These are phyloP conservation scores for Catagonus wagneri DNA, from an alignment of 2,113 vertebrate genomes.

Conservation along the genomic window DNA sequence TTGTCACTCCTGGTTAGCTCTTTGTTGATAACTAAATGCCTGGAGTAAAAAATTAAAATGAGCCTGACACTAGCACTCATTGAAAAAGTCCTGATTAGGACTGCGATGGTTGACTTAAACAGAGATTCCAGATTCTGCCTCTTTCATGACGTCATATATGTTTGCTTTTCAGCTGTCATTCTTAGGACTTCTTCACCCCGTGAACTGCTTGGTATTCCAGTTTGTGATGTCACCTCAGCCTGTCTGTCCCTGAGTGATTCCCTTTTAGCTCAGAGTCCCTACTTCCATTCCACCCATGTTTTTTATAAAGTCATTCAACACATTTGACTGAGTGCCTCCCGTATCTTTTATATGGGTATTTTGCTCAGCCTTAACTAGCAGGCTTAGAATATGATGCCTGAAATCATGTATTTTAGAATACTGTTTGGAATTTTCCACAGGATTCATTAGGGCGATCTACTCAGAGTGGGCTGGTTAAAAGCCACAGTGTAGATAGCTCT, in stretches of 20 bases:
- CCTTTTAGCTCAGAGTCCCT: not conserved
- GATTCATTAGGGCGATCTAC: not conserved
- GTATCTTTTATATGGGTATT: not conserved
- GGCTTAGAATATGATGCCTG: not conserved
- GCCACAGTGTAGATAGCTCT: not conserved
- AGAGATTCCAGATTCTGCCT: not conserved
- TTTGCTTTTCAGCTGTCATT: not conserved
- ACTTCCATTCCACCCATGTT: not conserved
- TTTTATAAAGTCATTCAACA: not conserved
- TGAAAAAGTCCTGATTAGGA: not conserved
- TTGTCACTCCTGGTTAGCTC: not conserved
- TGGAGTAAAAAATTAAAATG: not conserved
- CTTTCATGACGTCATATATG: not conserved
- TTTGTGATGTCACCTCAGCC: not conserved
- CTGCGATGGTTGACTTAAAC: not conserved
- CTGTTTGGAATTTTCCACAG: not conserved
- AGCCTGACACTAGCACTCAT: not conserved
- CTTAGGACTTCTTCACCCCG: not conserved
- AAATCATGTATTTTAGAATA: not conserved
- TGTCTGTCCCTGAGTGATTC: not conserved
- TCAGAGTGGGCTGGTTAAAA: not conserved
- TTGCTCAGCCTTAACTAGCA: not conserved
- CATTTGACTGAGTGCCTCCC: not conserved
- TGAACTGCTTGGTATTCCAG: not conserved
- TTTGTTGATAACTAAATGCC: not conserved